Evolutionary conservation across 2,113 vertebrate genomes (phyloP).

Genomic region (Larimichthys polyactis): DNA sequence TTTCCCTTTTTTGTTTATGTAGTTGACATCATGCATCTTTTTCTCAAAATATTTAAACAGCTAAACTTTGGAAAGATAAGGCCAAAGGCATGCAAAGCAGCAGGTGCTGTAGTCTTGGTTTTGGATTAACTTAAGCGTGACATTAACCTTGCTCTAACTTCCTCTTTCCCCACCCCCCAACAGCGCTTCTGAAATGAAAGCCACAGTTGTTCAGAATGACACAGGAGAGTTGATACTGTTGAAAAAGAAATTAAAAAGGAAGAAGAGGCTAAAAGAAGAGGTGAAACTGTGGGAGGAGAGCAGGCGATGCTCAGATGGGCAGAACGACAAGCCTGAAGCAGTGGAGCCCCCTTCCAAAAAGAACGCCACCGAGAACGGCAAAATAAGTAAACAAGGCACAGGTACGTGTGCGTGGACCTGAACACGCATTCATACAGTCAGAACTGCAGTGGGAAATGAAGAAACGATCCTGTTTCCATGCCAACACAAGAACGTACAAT

Average conservation of each 20-base stretch:
- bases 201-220: background rate
- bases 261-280: slow-evolving; percentile 74
- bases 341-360: slow-evolving; percentile 43
- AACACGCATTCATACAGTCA: background rate
- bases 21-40: background rate
- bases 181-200: slow-evolving; percentile 45
- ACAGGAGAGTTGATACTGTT: background rate
- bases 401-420: slow-evolving; percentile 35
- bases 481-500: background rate
- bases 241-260: slow-evolving; percentile 74
- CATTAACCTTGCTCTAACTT: background rate
- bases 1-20: background rate
- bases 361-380: slow-evolving; percentile 20
- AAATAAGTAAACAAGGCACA: slow-evolving; percentile 21
- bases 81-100: background rate
- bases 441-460: background rate
- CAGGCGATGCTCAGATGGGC: slow-evolving; percentile 8
- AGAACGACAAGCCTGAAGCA: slow-evolving; percentile 22
- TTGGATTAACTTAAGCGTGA: background rate
- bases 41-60: slow-evolving; percentile 5
- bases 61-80: background rate
- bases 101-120: background rate
- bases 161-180: background rate
- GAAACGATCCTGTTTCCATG: background rate
- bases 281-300: slow-evolving; percentile 49